Conservation (phyloP, 1,140 invertebrate genomes). For the Macrostomum lignano region DNA sequence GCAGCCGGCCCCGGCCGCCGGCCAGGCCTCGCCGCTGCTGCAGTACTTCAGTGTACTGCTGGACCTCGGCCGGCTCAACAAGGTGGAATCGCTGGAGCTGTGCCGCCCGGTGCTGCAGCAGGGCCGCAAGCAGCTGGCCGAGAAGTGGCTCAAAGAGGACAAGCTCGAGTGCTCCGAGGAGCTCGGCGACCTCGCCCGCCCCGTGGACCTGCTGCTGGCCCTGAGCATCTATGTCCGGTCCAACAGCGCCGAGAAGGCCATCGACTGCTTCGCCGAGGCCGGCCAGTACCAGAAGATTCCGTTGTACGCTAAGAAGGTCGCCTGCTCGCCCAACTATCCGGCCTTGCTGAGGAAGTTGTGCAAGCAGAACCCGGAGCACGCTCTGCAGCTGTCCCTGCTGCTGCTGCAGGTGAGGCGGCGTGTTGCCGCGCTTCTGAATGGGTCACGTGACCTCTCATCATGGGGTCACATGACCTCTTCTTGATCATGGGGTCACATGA, state of each 20-base stretch:
- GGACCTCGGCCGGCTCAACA: constrained; percentile 72
- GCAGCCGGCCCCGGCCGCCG: constrained; percentile 55
- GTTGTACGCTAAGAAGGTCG: constrained; percentile 91
- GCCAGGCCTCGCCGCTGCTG: constrained; percentile 70
- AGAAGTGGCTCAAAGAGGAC: constrained; percentile 98
- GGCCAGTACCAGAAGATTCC: constrained; percentile 99
- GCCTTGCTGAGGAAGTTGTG: constrained; percentile 79
- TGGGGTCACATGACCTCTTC: too few species aligned
- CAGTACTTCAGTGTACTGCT: constrained; percentile 94
- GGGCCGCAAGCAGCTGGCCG: constrained; percentile 71
- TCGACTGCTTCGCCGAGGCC: constrained; percentile 96
- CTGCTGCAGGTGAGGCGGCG: constrained; percentile 86
- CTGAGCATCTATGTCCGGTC: constrained; percentile 82
- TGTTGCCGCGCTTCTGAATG: constrained; percentile 74
- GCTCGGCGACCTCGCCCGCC: constrained; percentile 50
- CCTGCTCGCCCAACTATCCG: constrained; percentile 88
- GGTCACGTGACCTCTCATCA: constrained; percentile 11
- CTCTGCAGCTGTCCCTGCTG: constrained; percentile 40
- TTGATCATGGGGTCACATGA: too few species aligned
- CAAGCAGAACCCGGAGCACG: constrained; percentile 79
- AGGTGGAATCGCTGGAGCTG: constrained; percentile 84
- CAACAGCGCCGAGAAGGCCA: constrained; percentile 90
- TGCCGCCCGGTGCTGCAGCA: constrained; percentile 59
- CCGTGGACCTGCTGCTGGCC: constrained; percentile 77
- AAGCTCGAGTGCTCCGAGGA: constrained; percentile 97